Evolutionary conservation across 2,797 vertebrate species (phyloP).

Genomic region (Manis crassicaudata): DNA sequence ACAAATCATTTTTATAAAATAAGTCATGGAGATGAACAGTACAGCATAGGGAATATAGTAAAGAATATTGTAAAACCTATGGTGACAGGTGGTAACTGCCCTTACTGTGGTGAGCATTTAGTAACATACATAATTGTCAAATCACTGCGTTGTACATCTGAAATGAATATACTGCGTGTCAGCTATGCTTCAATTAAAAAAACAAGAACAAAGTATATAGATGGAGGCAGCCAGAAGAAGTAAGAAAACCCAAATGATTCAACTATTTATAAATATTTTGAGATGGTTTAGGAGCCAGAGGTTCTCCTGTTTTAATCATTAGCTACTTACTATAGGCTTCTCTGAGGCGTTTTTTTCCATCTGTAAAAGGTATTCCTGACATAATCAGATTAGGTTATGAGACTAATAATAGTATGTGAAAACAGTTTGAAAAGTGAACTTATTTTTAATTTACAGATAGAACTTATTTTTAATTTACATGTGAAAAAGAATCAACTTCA

Average conservation of each 20-base stretch:
- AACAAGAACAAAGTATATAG: no score
- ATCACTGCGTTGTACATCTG: no score
- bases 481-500: neutral
- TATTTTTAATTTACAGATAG: neutral
- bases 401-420: neutral
- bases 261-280: neutral
- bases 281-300: neutral
- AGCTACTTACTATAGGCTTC: neutral
- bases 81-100: no score
- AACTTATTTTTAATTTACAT: neutral
- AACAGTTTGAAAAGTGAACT: neutral
- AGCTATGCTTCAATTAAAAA: no score
- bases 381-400: neutral
- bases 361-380: neutral
- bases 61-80: no score
- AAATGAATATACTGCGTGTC: no score
- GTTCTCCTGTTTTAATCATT: neutral
- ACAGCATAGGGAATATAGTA: no score
- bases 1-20: neutral
- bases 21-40: no score
- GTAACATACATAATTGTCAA: no score
- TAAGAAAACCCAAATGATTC: neutral
- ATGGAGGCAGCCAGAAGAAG: no score
- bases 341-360: neutral
- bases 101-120: no score